Evolutionary conservation across 2,113 vertebrate species (phyloP), one percentile per base, ranked within the genome.

Genomic region (Arizona elegans): DNA sequence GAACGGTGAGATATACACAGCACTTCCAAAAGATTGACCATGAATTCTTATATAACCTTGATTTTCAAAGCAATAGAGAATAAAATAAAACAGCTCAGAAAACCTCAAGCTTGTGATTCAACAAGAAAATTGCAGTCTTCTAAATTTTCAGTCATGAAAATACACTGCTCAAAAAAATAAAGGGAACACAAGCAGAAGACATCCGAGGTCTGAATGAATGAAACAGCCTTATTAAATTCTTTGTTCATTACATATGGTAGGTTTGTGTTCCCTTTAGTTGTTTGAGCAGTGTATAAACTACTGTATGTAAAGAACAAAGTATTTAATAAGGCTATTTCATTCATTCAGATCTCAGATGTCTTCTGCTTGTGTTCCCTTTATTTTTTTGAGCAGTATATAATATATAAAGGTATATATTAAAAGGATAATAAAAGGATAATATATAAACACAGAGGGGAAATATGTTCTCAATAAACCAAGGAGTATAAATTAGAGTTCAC

Each of bases 21-120:
- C 93, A 94, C 8, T 47, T 89, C 81, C 52, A 55, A 43, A 7
- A 7, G 29, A 90, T 19, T 24, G 88, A 90, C 93, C 91, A 90
- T 2, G 50, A 55, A 10, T 54, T 50, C 29, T 50, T 70, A 29
- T 65, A 55, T 47, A 94, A 87, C 93, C 93, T 94, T 43, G 56
- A 52, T 59, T 86, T 88, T 88, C 52, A 52, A 70, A 92, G 59
- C n/a, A 85, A 54, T 62, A 29, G 29, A 54, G 53, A 56, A 88
- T 11, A 81, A 81, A 81, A 81, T 38, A 81, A 81, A 43, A 21
- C 21, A 43, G 33, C 33, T 43, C 75, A 81, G 17, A 43, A 21
- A 81, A 81, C 75, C 7, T 21, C 33, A 43, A 81, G 75, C 15
- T 81, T 43, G 8, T 43, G 8, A 81, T 81, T 3, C 33, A 81